phyloP scores from a whole-genome alignment of 2,888 invertebrate species.

The Anorthoa munda region DNA sequence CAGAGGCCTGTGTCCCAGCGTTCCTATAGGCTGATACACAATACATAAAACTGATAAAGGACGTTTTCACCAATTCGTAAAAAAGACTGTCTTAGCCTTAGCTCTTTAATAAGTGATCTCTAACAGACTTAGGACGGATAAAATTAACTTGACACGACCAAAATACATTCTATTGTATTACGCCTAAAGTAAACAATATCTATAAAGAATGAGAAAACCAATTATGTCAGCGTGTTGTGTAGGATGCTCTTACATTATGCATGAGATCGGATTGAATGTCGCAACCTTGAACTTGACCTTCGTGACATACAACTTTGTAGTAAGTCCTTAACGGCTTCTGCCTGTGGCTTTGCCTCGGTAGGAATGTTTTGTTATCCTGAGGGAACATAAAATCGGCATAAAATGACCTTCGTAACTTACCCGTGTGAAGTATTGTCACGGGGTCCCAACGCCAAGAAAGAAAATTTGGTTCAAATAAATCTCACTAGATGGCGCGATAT shows the following conservation, averaged over 20 bases:
- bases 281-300: conserved; percentile 65
- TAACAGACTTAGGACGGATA: neutral
- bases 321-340: neutral
- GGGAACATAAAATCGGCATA: neutral
- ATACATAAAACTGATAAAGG: no score
- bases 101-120: neutral
- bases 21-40: no score
- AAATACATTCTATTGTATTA: conserved; percentile 2
- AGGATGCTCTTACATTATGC: conserved; percentile 51
- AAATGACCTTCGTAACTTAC: neutral
- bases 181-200: conserved; percentile 21
- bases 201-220: conserved; percentile 40
- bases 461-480: no score
- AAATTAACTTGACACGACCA: neutral
- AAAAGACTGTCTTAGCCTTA: neutral
- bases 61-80: no score
- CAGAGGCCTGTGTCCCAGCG: neutral
- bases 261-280: conserved; percentile 47
- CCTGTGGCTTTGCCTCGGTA: neutral
- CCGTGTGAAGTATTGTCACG: neutral
- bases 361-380: neutral
- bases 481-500: no score
- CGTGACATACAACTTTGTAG: neutral
- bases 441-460: no score
- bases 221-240: conserved; percentile 46